Evolutionary conservation across 2,797 vertebrate genomes (phyloP).

Genomic region (Danio kyathit): DNA sequence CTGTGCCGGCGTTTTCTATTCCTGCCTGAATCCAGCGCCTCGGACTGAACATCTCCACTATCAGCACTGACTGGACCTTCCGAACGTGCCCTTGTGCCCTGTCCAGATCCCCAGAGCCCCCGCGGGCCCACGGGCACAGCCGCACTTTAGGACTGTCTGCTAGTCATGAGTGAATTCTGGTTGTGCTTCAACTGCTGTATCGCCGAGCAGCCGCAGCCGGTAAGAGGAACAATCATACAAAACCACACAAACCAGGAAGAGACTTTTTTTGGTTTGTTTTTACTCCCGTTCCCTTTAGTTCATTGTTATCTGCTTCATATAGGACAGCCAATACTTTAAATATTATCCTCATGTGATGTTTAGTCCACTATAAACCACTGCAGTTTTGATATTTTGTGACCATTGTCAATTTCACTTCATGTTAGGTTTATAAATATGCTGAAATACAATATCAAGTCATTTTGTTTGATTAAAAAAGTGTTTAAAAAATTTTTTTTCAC

Average conservation of each 20-base stretch:
- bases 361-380: neutral
- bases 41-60: neutral
- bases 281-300: neutral
- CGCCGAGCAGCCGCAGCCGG: slow-evolving; percentile 88
- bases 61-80: neutral
- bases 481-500: too few species aligned
- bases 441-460: too few species aligned
- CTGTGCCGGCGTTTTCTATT: slow-evolving; percentile 1
- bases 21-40: slow-evolving; percentile 1
- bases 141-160: slow-evolving; percentile 71
- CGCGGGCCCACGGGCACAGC: slow-evolving; percentile 51
- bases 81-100: slow-evolving; percentile 1
- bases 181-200: slow-evolving; percentile 95
- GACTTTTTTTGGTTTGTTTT: slow-evolving; percentile 19
- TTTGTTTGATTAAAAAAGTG: too few species aligned
- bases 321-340: too few species aligned
- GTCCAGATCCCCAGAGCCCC: slow-evolving; percentile 47
- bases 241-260: slow-evolving; percentile 40
- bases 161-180: slow-evolving; percentile 90
- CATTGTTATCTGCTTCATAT: neutral
- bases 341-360: neutral
- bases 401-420: neutral
- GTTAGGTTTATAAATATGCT: neutral
- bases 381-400: neutral
- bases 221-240: slow-evolving; percentile 74